Base-by-base conservation (phyloP, 92 coral and sea anemone genomes). In the Porites evermanni region DNA sequence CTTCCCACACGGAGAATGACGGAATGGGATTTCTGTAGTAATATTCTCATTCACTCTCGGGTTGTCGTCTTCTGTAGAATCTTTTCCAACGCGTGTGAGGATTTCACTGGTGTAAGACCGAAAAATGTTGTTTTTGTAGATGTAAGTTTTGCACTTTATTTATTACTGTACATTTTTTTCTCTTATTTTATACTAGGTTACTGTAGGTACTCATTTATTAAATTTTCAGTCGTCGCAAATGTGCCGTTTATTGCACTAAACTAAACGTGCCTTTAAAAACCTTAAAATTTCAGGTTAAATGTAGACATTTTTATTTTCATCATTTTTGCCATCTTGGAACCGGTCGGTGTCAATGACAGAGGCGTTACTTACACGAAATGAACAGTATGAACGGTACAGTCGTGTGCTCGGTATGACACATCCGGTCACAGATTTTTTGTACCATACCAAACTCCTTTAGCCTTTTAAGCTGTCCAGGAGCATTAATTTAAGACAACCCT, bases 1-100 rank as follows among this genome's bases (percentile, higher is more conserved):
- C 87, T 23, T 73, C 70, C 87, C 80, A 61, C 80, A 13, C 87
- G 71, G 7, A 44, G 80, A 63, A 83, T 74, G 80, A 74, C 87
- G 80, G 87, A 71, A 83, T 63, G 44, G 86, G 59, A 61, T 20
- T 29, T 54, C 26, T 83, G 32, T 13, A 64, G 72, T 51, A 10
- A 63, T 73, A 83, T 83, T 83, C 52, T n/a, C 5, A 4, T 51
- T 23, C 19, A 17, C 21, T 21, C 23, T 11, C 18, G 1, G 72
- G 14, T 20, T 29, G 12, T 12, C 2, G 52, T 21, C 63, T 50
- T 23, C 17, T 16, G 18, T 74, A 63, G 20, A 67, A 21, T 11
- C 26, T 79, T 21, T 53, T 21, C 18, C 11, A 24, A 53, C 84
- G 18, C 8, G 1, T 56, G 63, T 4, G 71, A 63, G 58, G 32